Base-by-base conservation (phyloP, 2,888 invertebrate genomes). In the Salticus scenicus region DNA sequence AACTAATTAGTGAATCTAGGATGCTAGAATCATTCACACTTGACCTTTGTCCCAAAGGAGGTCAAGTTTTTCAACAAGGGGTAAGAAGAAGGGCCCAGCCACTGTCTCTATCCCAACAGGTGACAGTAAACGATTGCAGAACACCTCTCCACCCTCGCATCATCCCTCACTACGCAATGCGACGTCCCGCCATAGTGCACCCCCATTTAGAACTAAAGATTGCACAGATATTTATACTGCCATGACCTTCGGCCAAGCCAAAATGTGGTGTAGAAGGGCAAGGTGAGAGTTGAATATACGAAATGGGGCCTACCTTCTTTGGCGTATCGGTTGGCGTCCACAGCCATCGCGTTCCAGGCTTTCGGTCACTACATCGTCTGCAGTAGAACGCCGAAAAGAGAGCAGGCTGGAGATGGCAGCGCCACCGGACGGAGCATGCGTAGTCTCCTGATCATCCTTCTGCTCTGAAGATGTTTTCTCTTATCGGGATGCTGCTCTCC, bases 241-340 rank as follows among this genome's bases (percentile, higher is more conserved):
- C 63, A 8, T 14, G 31, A 33, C 7, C 20, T 20, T 31, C 24
- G 28, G 31, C 20, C 47, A n/a, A 33, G 31, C 31, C 27, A 33
- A 30, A 1, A 12, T n/a, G 37, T 1, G 20, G 37, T 33, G 30
- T 27, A 24, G 24, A 17, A 14, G 64, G 10, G 1, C 31, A 2
- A 30, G 31, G 64, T 1, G 31, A 14, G 5, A 0, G 30, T 17
- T 30, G 30, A 8, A 12, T 31, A n/a, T 30, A 17, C 7, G 20
- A 51, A 57, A 37, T 20, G 51, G 24, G 27, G 76, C 83, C 72
- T 73, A 84, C 83, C 83, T 77, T 84, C 83, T 33, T 84, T 84
- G 31, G 83, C 67, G 67, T 84, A 84, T 77, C 83, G 31, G 73
- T 84, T 84, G 83, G 83, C 83, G 72, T 84, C 83, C 37, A 84